phyloP scores from a whole-genome alignment of 1,140 invertebrate species.

The Drosophila guanche region DNA sequence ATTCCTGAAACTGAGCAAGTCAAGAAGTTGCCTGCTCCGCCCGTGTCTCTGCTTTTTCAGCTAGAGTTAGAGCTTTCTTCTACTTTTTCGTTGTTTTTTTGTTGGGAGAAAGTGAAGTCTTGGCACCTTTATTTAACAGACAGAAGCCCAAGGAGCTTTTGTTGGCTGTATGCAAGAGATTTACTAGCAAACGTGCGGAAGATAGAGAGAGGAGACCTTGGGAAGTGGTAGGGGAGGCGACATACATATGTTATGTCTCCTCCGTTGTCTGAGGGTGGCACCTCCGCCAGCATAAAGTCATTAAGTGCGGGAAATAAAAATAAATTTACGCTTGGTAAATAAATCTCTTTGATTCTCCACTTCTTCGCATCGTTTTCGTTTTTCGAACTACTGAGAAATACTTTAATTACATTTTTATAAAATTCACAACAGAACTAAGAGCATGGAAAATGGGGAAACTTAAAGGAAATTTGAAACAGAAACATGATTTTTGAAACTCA shows the following conservation, averaged over 20 bases:
- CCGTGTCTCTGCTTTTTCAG: background rate
- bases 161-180: conserved; percentile 35
- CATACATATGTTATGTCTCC: conserved; percentile 73
- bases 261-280: conserved; percentile 5
- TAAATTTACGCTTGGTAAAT: conserved; percentile 80
- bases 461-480: background rate
- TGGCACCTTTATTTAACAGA: conserved; percentile 66
- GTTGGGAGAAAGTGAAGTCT: conserved; percentile 57
- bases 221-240: conserved; percentile 13
- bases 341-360: conserved; percentile 74
- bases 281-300: conserved; percentile 67
- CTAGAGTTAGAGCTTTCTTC: conserved; percentile 1
- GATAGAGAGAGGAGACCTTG: background rate
- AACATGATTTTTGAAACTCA: background rate
- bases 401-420: conserved; percentile 76
- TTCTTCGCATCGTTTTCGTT: conserved; percentile 13
- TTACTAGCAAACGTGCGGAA: conserved; percentile 16
- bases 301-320: conserved; percentile 76
- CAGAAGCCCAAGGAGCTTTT: conserved; percentile 35
- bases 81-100: conserved; percentile 26
- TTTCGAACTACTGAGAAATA: conserved; percentile 58
- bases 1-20: conserved; percentile 55
- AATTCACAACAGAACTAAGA: conserved; percentile 6
- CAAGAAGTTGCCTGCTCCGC: conserved; percentile 45
- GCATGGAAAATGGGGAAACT: background rate